A percentile compares a stretch with the other conserved stretches of the same genome.
Evolutionary conservation across 2,113 vertebrate species (phyloP).

Genomic region (Tautogolabrus adspersus): DNA sequence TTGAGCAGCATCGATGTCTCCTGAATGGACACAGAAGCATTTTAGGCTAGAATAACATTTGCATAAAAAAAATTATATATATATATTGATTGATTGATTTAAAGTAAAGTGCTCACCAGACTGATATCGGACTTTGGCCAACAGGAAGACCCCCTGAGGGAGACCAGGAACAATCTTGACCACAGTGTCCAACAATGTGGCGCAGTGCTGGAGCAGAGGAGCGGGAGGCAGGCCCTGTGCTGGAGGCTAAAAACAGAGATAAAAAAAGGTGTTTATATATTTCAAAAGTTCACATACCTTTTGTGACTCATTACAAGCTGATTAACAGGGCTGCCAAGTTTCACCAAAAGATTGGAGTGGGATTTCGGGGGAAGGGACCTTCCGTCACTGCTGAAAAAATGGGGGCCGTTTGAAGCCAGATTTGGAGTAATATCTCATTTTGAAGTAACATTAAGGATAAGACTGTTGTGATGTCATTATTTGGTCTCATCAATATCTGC

Average conservation of each 20-base stretch:
- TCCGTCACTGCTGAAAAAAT: too few relatives aligned
- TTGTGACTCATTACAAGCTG: too few relatives aligned
- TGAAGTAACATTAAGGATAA: too few relatives aligned
- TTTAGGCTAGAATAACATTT: background rate
- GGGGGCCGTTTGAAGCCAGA: too few relatives aligned
- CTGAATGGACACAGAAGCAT: slow-evolving; percentile 36
- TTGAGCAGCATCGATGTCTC: slow-evolving; percentile 88
- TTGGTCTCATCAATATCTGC: too few relatives aligned
- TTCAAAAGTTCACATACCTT: background rate
- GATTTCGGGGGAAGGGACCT: too few relatives aligned
- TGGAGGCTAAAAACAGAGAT: slow-evolving; percentile 82
- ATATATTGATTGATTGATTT: background rate
- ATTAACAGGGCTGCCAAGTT: too few relatives aligned
- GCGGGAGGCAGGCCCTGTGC: slow-evolving; percentile 86
- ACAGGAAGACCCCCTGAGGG: slow-evolving; percentile 89
- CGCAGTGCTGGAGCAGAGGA: slow-evolving; percentile 89
- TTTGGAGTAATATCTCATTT: too few relatives aligned
- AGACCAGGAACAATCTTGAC: slow-evolving; percentile 93
- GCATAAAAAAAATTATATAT: background rate
- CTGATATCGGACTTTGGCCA: slow-evolving; percentile 93
- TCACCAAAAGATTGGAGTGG: too few relatives aligned
- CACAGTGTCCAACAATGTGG: slow-evolving; percentile 90
- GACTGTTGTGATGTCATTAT: too few relatives aligned
- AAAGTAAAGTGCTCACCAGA: slow-evolving; percentile 84
- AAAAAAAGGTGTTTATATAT: background rate